Evolutionary conservation across 2,888 invertebrate genomes (phyloP), one percentile per base, ranked within the genome.

Genomic region (Tenthredo livida): DNA sequence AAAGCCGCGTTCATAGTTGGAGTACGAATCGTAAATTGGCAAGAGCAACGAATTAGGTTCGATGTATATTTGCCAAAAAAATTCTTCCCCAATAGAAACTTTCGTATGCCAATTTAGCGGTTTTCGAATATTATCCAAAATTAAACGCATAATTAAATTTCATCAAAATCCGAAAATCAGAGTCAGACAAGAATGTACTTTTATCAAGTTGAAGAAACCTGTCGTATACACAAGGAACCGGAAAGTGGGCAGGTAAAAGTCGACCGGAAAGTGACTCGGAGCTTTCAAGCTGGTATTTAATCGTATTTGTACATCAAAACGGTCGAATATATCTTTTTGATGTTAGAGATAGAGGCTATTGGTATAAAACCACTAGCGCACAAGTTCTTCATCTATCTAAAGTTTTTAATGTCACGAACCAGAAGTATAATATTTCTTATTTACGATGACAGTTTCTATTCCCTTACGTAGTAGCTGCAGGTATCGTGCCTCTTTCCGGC

Each of bases 401-500:
- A 58, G 40, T 80, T 80, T 80, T 80, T 80, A 80, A 80, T 80
- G 61, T 61, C 61, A 61, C 80, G 80, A 80, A 80, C 37, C 21
- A 40, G 61, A 80, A 80, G 80, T 80, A 58, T 33, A 80, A 37
- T 80, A 80, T 80, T 80, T 80, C 58, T 80, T 80, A 80, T 61
- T 80, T 40, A 70, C 83, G 83, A 83, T 33, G 67, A 70, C 83
- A 83, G 43, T 67, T 70, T 43, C 50, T 33, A 83, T 67, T 65
- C 29, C 47, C 29, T 83, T 80, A 61, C 25, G 61, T 61, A 80
- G n/a, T 54, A 54, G 54, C 54, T 33, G 7, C n/a, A n/a, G n/a
- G 47, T 80, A 80, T 80, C 83, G 83, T 83, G 47, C 67, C 67
- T 83, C 83, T 83, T 83, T 83, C 70, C 47, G 70, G 43, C 83